phyloP scores from a whole-genome alignment of 37 sponge, comb jelly and placozoan genomes.

The Bolinopsis microptera region DNA sequence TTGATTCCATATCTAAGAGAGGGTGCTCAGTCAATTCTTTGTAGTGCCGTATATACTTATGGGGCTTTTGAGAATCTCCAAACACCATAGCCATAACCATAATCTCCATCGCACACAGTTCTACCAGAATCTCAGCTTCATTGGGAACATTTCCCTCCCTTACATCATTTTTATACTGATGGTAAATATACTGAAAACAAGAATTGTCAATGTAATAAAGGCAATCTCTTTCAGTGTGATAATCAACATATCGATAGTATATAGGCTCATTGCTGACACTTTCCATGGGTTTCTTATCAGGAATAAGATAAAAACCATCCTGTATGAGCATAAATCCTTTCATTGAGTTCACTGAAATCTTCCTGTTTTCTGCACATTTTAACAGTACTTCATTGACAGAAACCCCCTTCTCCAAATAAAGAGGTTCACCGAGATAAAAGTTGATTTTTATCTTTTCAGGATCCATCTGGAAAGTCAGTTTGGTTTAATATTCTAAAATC shows the following conservation, averaged over 20 bases:
- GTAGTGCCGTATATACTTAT: conserved; percentile 45
- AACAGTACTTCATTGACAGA: conserved; percentile 7
- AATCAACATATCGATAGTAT: conserved; percentile 61
- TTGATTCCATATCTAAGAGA: neutral
- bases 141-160: neutral
- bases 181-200: conserved; percentile 49
- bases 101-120: conserved; percentile 56
- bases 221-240: conserved; percentile 59
- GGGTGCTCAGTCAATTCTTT: conserved; percentile 44
- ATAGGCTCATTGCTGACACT: conserved; percentile 12
- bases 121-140: neutral
- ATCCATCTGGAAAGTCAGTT: too few species aligned
- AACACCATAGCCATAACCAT: conserved; percentile 32
- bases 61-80: conserved; percentile 49
- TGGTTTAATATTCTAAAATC: too few species aligned
- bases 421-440: conserved; percentile 44
- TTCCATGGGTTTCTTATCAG: neutral
- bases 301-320: conserved; percentile 28
- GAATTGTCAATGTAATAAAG: conserved; percentile 48
- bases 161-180: conserved; percentile 58
- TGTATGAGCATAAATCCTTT: conserved; percentile 48
- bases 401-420: neutral
- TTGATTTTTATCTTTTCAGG: neutral
- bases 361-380: conserved; percentile 45
- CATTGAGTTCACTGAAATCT: neutral